phyloP scores from a whole-genome alignment of 2,797 vertebrate genomes.

The Acanthis flammea region DNA sequence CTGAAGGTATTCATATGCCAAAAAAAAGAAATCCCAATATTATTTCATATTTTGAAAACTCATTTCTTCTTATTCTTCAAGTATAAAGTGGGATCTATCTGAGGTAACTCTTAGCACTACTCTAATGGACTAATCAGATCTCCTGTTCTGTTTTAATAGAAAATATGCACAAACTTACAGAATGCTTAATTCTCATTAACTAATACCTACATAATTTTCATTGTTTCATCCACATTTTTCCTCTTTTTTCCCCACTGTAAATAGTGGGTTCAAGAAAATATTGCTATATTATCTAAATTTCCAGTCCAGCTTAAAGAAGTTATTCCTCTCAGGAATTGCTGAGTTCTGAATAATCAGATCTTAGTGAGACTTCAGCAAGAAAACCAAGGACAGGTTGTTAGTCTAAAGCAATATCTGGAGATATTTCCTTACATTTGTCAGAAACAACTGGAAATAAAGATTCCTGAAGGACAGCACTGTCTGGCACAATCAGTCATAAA shows the following conservation, averaged over 20 bases:
- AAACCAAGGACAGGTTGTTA: background rate
- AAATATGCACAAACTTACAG: background rate
- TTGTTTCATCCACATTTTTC: background rate
- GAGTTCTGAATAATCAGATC: background rate
- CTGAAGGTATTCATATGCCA: background rate
- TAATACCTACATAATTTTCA: background rate
- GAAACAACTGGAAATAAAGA: background rate
- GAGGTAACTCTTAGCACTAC: background rate
- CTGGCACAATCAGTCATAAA: background rate
- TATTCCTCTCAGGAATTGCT: background rate
- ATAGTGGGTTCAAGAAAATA: background rate
- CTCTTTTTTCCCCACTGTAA: background rate
- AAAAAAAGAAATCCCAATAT: background rate
- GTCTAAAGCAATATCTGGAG: background rate
- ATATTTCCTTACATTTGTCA: background rate
- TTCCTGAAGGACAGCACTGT: background rate
- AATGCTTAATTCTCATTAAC: background rate
- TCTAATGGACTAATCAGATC: background rate
- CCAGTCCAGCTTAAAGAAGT: background rate
- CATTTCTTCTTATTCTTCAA: background rate
- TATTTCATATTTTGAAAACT: background rate
- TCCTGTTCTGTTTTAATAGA: background rate
- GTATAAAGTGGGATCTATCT: background rate
- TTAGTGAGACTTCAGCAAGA: background rate
- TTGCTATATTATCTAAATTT: background rate